Conservation (phyloP, 2,888 invertebrate species). For the Zhengitettix transpicula region DNA sequence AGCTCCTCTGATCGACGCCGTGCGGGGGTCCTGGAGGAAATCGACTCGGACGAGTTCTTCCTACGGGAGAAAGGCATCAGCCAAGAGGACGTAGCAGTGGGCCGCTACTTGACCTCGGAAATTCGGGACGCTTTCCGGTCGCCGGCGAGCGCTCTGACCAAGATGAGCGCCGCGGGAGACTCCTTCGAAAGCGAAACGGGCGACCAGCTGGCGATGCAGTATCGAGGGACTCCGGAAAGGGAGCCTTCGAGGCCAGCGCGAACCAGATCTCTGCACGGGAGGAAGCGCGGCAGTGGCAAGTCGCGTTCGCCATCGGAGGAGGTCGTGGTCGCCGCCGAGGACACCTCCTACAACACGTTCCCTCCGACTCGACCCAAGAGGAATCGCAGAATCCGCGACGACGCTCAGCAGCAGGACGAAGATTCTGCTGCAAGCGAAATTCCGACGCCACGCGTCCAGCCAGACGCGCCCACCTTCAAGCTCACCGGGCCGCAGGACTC, state of each 20-base stretch:
- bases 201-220: conserved; percentile 8
- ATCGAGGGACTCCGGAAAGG: conserved; percentile 10
- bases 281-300: conserved; percentile 6
- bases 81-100: conserved; percentile 63
- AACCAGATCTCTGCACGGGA: conserved; percentile 10
- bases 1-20: conserved; percentile 37
- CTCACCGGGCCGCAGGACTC: not conserved
- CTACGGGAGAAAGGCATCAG: conserved; percentile 67
- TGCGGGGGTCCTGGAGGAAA: conserved; percentile 62
- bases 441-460: not conserved
- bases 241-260: conserved; percentile 11
- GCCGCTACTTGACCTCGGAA: conserved; percentile 59
- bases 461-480: not conserved
- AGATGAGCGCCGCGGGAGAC: conserved; percentile 31
- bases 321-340: not conserved
- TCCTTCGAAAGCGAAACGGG: conserved; percentile 14
- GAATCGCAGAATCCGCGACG: not conserved
- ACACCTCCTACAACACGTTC: conserved; percentile 7
- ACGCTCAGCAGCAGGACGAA: conserved; percentile 3
- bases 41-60: conserved; percentile 77
- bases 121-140: conserved; percentile 61
- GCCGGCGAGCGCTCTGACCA: conserved; percentile 44
- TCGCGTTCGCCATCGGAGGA: conserved; percentile 5
- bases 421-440: conserved; percentile 24
- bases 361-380: conserved; percentile 11